phyloP scores from a whole-genome alignment of 2,888 invertebrate species.

The Falcaria lacertinaria region DNA sequence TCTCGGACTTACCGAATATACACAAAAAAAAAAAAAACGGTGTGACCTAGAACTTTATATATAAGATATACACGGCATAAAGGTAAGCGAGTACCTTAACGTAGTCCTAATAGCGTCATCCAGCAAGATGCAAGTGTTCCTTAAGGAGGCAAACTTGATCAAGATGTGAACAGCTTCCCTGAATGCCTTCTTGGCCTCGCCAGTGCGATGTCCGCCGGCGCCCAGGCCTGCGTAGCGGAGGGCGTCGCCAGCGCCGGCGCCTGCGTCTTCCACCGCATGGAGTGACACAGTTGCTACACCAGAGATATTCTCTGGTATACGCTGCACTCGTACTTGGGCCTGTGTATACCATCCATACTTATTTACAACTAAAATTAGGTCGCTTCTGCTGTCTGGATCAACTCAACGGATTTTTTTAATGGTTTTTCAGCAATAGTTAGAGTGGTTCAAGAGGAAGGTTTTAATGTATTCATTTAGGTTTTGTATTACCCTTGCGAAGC shows the following conservation, averaged over 20 bases:
- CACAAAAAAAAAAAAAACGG: no score
- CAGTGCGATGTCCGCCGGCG: slow-evolving; percentile 65
- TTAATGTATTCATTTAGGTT: no score
- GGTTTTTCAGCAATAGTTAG: no score
- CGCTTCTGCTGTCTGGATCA: no score
- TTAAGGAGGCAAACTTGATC: slow-evolving; percentile 73
- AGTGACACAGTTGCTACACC: slow-evolving; percentile 61
- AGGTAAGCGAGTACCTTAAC: no score
- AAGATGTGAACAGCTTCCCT: slow-evolving; percentile 56
- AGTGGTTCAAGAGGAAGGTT: no score
- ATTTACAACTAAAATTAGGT: not conserved
- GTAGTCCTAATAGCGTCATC: slow-evolving; percentile 60
- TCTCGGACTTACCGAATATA: no score
- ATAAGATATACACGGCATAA: no score
- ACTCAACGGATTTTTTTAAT: no score
- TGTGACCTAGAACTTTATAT: no score
- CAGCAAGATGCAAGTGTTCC: slow-evolving; percentile 58
- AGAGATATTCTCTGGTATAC: slow-evolving; percentile 63
- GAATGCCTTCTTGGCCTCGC: slow-evolving; percentile 65
- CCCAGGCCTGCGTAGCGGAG: slow-evolving; percentile 62
- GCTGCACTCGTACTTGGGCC: slow-evolving; percentile 66
- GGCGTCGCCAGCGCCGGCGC: slow-evolving; percentile 46
- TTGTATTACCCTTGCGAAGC: no score
- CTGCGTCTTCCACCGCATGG: slow-evolving; percentile 54
- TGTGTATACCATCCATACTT: slow-evolving; percentile 13